Conservation (phyloP, 2,113 vertebrate genomes). For the Pangasianodon gigas region DNA sequence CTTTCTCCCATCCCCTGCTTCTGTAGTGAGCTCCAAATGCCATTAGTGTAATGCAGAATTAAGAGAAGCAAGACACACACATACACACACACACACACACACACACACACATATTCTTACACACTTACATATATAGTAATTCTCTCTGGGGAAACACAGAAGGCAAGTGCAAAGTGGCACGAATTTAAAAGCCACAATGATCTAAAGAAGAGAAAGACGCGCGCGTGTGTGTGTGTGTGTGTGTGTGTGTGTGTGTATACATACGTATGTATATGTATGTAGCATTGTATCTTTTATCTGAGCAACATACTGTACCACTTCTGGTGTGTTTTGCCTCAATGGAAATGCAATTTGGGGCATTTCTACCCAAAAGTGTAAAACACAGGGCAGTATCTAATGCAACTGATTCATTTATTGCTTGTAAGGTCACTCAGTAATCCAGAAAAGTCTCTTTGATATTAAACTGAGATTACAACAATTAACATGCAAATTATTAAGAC, state of each 20-base stretch:
- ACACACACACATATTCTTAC: constrained; percentile 14
- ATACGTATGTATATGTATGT: no score
- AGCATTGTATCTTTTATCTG: not conserved
- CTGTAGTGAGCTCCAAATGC: constrained; percentile 27
- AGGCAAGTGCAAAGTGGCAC: constrained; percentile 1
- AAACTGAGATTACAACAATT: not conserved
- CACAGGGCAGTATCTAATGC: not conserved
- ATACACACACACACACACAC: constrained; percentile 27
- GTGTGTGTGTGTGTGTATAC: not conserved
- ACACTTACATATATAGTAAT: constrained; percentile 6
- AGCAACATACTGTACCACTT: no score
- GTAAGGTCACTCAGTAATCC: not conserved
- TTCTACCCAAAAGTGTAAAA: not conserved
- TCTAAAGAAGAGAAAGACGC: constrained; percentile 31
- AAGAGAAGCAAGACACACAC: constrained; percentile 46
- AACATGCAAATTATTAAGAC: not conserved
- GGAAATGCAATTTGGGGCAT: not conserved
- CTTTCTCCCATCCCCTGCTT: constrained; percentile 37
- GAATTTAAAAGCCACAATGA: constrained; percentile 33
- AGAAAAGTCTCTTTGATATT: not conserved
- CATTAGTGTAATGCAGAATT: constrained; percentile 60
- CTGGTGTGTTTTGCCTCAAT: not conserved
- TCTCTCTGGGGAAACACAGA: constrained; percentile 26
- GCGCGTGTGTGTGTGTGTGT: not conserved
- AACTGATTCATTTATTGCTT: not conserved